These are phyloP conservation scores for Thereva unica DNA, from an alignment of 2,888 invertebrate genomes.

Conservation along the genomic window DNA sequence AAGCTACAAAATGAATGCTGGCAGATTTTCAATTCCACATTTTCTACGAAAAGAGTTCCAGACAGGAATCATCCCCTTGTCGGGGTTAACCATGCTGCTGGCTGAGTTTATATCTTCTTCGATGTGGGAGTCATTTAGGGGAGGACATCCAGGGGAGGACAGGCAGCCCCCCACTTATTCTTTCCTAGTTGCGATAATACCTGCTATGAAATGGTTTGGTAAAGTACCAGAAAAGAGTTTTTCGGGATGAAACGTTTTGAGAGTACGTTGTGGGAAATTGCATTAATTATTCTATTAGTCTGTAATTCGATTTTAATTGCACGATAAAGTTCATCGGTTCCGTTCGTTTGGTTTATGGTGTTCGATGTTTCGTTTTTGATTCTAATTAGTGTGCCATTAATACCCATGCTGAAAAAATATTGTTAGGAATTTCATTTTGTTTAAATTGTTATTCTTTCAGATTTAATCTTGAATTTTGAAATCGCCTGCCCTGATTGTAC, in stretches of 20 bases:
- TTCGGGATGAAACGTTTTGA: constrained; percentile 25
- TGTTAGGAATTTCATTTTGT: too few relatives aligned
- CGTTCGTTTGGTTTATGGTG: constrained; percentile 21
- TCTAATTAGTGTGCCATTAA: too few relatives aligned
- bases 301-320: constrained; percentile 59
- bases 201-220: constrained; percentile 11
- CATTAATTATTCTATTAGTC: constrained; percentile 60
- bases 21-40: too few relatives aligned
- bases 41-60: too few relatives aligned
- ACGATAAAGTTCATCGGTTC: constrained; percentile 58
- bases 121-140: constrained; percentile 21
- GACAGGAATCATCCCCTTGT: neutral
- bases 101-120: neutral
- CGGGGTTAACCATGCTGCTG: neutral
- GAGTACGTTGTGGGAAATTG: constrained; percentile 57
- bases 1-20: too few relatives aligned
- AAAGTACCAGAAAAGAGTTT: constrained; percentile 21
- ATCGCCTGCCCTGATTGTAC: too few relatives aligned
- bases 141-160: too few relatives aligned
- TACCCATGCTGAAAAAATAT: too few relatives aligned
- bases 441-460: too few relatives aligned
- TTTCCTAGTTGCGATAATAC: constrained; percentile 20
- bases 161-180: constrained; percentile 2
- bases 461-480: too few relatives aligned
- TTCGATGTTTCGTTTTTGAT: constrained; percentile 2